Conservation (phyloP, 2,888 invertebrate species). For the Pammene aurita region DNA sequence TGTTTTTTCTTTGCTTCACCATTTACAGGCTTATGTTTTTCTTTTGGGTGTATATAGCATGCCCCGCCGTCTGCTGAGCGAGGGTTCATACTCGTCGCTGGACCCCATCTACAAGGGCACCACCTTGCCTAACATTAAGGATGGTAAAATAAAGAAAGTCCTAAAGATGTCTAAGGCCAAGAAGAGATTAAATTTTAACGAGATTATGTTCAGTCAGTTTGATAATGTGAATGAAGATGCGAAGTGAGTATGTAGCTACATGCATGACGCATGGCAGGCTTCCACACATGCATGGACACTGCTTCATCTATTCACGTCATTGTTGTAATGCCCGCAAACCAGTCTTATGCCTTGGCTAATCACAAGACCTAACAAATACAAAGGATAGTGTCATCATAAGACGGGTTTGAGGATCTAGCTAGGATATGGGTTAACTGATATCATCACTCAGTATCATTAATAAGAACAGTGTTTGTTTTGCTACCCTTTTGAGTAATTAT, state of each 20-base stretch:
- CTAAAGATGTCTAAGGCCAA: constrained; percentile 78
- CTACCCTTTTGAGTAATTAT: not conserved
- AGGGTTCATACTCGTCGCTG: constrained; percentile 85
- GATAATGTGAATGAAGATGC: constrained; percentile 33
- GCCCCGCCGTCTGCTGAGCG: constrained; percentile 84
- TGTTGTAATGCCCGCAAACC: not conserved
- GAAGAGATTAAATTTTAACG: constrained; percentile 52
- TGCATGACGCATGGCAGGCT: constrained; percentile 26
- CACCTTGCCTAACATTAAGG: constrained; percentile 80
- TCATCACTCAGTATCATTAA: not conserved
- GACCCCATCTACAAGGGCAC: constrained; percentile 86
- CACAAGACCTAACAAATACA: no score
- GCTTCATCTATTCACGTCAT: constrained; percentile 8
- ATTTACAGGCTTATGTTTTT: constrained; percentile 52
- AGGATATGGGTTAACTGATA: not conserved
- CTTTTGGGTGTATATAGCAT: constrained; percentile 74
- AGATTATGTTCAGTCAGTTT: constrained; percentile 32
- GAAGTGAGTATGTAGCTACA: constrained; percentile 37
- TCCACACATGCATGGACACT: constrained; percentile 6
- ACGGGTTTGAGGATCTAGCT: not conserved
- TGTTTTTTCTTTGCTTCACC: constrained; percentile 50
- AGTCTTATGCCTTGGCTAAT: not conserved
- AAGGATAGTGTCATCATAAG: not conserved
- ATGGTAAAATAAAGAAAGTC: constrained; percentile 82
- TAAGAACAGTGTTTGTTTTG: not conserved